Evolutionary conservation across 1,140 invertebrate species (phyloP).

Genomic region (Lucilia cuprina): DNA sequence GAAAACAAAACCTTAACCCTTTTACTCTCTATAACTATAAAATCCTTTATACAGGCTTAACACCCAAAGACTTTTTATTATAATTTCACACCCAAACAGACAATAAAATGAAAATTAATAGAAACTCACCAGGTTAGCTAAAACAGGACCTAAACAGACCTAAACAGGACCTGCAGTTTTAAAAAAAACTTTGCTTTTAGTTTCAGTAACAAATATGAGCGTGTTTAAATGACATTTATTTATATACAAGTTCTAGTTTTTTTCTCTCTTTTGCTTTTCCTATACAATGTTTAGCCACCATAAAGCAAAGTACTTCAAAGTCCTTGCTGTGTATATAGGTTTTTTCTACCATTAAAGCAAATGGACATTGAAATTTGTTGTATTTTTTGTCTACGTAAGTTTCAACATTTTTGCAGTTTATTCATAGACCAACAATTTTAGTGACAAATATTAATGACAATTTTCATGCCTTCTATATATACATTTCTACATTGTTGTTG

Average conservation of each 20-base stretch:
- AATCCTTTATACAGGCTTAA: neutral
- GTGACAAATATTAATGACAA: slow-evolving; percentile 42
- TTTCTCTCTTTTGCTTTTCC: neutral
- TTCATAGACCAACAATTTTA: neutral
- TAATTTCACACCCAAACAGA: slow-evolving; percentile 35
- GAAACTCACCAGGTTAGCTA: neutral
- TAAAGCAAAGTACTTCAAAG: neutral
- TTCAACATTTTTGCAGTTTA: neutral
- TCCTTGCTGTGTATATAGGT: neutral
- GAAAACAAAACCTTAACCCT: neutral
- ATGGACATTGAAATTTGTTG: neutral
- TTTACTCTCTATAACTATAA: neutral
- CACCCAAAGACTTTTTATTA: neutral
- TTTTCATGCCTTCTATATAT: slow-evolving; percentile 37
- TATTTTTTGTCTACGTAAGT: neutral
- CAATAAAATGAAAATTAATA: slow-evolving; percentile 32
- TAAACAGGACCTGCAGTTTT: too few species aligned
- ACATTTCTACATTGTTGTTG: too few species aligned
- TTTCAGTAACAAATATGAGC: neutral
- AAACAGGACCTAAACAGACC: too few species aligned
- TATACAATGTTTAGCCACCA: neutral
- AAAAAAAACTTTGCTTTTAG: neutral
- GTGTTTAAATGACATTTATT: slow-evolving; percentile 27
- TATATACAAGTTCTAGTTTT: neutral
- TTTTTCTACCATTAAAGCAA: neutral